A percentile compares a stretch with the other conserved stretches of the same genome.
Conservation (phyloP, 2,113 vertebrate species). For the Perca schrenkii region DNA sequence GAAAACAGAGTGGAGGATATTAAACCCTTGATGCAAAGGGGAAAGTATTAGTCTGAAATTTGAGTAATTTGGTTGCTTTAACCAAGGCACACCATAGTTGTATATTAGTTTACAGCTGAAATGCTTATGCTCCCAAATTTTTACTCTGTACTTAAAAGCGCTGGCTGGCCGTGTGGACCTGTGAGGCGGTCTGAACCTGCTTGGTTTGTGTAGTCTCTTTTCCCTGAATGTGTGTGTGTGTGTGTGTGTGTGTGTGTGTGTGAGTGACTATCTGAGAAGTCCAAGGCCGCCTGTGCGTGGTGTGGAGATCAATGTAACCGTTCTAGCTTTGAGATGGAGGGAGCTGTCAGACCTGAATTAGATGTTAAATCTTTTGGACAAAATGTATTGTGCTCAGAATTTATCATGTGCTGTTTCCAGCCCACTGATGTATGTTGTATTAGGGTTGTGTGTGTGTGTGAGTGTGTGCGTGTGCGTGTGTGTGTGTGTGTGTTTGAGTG, state of each 20-base stretch:
- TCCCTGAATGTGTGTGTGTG: conserved; percentile 4
- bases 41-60: conserved; percentile 9
- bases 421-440: conserved; percentile 82
- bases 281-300: conserved; percentile 79
- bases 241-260: conserved; percentile 20
- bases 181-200: conserved; percentile 8
- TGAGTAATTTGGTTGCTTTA: conserved; percentile 25
- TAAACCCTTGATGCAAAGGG: conserved; percentile 32
- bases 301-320: conserved; percentile 79
- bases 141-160: neutral
- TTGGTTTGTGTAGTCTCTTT: conserved; percentile 27
- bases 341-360: conserved; percentile 86
- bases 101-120: conserved; percentile 8
- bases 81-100: neutral
- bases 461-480: conserved; percentile 43
- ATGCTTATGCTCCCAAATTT: neutral
- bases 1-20: conserved; percentile 43
- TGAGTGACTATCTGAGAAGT: conserved; percentile 60
- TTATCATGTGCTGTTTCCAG: conserved; percentile 86
- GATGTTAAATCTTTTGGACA: conserved; percentile 90
- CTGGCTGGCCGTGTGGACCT: conserved; percentile 13
- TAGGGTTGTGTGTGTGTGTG: conserved; percentile 44
- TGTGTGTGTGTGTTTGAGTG: conserved; percentile 37
- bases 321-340: conserved; percentile 78
- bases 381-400: conserved; percentile 87